Conservation (phyloP, 2,888 invertebrate genomes). For the Dynastes maya region DNA sequence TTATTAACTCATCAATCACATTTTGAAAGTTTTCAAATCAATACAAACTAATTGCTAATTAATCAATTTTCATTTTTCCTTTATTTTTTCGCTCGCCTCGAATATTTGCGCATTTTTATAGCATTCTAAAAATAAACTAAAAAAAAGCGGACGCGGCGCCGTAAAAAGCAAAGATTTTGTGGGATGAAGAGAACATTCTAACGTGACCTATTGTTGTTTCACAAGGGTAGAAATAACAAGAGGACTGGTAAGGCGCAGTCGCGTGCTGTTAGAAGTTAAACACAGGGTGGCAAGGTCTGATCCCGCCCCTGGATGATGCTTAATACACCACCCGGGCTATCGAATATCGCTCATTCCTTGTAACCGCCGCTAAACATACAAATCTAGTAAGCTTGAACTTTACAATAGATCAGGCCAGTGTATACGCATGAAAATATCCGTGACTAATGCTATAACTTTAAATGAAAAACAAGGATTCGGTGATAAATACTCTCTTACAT, state of each 20-base stretch:
- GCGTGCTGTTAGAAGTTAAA: conserved; percentile 70
- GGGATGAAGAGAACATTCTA: conserved; percentile 55
- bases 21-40: too few relatives aligned
- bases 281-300: conserved; percentile 70
- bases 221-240: conserved; percentile 54
- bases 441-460: neutral
- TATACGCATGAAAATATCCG: conserved; percentile 6
- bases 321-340: conserved; percentile 59
- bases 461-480: neutral
- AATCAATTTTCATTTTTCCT: too few relatives aligned
- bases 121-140: conserved; percentile 32
- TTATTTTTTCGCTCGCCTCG: neutral
- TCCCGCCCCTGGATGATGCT: conserved; percentile 68
- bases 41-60: too few relatives aligned
- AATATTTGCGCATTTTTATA: conserved; percentile 26
- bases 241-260: conserved; percentile 62
- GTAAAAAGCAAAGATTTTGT: conserved; percentile 46
- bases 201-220: conserved; percentile 53
- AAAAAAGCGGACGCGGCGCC: conserved; percentile 39
- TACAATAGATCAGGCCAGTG: conserved; percentile 12
- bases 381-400: conserved; percentile 54
- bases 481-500: neutral
- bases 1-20: too few relatives aligned
- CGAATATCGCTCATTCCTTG: conserved; percentile 63
- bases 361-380: conserved; percentile 60